Percentiles rank a stretch among this genome's conserved stretches.
Conservation (phyloP, 2,113 vertebrate species). For the Sclerurus mexicanus region DNA sequence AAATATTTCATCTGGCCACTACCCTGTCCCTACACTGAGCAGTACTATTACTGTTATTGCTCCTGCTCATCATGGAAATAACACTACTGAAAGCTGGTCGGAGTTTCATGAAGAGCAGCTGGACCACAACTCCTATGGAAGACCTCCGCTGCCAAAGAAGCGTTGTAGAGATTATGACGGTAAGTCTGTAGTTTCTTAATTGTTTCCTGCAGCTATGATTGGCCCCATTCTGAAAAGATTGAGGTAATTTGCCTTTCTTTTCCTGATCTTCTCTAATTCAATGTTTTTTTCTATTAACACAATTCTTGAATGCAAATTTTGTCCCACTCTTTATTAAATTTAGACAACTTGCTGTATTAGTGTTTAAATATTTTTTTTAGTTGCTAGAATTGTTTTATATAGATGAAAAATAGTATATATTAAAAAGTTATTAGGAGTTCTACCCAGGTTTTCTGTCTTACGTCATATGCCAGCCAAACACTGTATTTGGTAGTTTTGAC, state of each 20-base stretch:
- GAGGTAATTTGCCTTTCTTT: not conserved
- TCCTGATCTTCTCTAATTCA: not conserved
- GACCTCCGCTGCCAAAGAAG: slow-evolving; percentile 88
- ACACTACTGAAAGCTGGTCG: slow-evolving; percentile 93
- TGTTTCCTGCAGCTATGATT: not conserved
- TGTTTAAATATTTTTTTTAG: not conserved
- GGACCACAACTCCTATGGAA: slow-evolving; percentile 85
- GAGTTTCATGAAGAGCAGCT: slow-evolving; percentile 89
- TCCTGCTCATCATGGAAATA: slow-evolving; percentile 92
- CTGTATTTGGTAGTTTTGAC: not conserved
- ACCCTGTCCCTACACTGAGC: slow-evolving; percentile 91
- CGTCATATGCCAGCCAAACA: not conserved
- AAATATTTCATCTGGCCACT: slow-evolving; percentile 84
- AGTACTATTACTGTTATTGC: slow-evolving; percentile 96
- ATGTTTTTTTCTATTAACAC: not conserved
- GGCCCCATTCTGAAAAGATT: not conserved
- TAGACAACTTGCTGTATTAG: not conserved
- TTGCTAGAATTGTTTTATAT: not conserved
- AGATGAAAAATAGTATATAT: not conserved
- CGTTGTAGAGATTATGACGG: slow-evolving; percentile 97
- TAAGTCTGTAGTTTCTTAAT: slow-evolving; percentile 53
- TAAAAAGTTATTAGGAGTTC: not conserved
- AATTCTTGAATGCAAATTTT: not conserved
- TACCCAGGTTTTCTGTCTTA: not conserved
- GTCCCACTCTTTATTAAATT: not conserved